phyloP scores from a whole-genome alignment of 2,113 vertebrate species.

The Hippotragus niger region DNA sequence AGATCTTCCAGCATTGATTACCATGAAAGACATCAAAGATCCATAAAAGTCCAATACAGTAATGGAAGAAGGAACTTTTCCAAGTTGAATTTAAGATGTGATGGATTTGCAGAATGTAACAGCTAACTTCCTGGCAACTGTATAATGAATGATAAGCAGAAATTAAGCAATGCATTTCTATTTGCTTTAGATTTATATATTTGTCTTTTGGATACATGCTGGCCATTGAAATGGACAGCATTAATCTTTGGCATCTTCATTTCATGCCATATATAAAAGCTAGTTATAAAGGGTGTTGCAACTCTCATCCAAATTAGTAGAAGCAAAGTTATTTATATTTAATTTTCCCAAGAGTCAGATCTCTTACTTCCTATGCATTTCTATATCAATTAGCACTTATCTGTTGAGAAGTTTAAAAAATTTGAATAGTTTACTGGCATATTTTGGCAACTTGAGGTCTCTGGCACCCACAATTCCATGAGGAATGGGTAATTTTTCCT shows the following conservation, averaged over 20 bases:
- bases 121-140: conserved; percentile 50
- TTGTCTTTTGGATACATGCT: conserved; percentile 38
- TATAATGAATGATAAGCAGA: conserved; percentile 48
- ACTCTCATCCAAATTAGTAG: conserved; percentile 17
- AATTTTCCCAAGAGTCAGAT: conserved; percentile 19
- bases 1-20: background rate
- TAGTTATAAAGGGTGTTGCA: conserved; percentile 20
- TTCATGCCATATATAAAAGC: conserved; percentile 28
- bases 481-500: conserved; percentile 41
- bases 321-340: conserved; percentile 48
- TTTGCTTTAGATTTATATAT: conserved; percentile 60
- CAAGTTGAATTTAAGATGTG: conserved; percentile 54
- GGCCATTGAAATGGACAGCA: conserved; percentile 17
- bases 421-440: conserved; percentile 46
- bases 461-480: background rate
- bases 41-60: conserved; percentile 41
- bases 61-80: conserved; percentile 44
- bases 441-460: conserved; percentile 39
- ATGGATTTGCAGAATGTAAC: conserved; percentile 45
- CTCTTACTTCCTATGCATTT: conserved; percentile 23
- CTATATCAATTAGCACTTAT: conserved; percentile 35
- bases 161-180: conserved; percentile 45
- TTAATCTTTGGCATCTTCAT: conserved; percentile 53
- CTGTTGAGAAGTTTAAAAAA: conserved; percentile 34
- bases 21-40: conserved; percentile 2